Evolutionary conservation across 2,888 invertebrate genomes (phyloP), one percentile per base, ranked within the genome.

Genomic region (Amblyteles armatorius): DNA sequence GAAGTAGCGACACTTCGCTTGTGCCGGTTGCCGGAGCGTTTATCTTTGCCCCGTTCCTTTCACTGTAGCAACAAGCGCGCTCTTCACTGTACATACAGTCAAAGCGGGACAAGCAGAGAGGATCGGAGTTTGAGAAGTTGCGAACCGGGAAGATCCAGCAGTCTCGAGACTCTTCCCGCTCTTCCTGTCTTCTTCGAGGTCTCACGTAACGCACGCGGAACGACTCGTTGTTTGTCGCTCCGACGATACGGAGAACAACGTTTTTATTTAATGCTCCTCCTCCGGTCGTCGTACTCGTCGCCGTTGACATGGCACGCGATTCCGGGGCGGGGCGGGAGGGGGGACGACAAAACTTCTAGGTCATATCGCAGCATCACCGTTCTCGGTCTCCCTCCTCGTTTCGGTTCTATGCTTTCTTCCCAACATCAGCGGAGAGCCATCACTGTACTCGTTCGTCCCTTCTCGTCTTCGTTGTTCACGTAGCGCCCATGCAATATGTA

Each of bases 401-500:
- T 55, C 19, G 7, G 52, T 78, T 57, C 57, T 26, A 40, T 44
- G n/a, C 36, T 78, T 11, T 57, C 55, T 57, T 72, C 40, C 36
- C 63, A 65, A 71, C 82, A 55, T 48, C 73, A 69, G 50, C 71
- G 52, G 76, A 36, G 11, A 69, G 40, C 79, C 57, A 72, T 71
- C 29, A 26, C 48, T n/a, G 60, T 36, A 29, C 63, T 57, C 52
- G 65, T 40, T 74, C 74, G 22, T 55, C 55, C 44, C 72, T 33
- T 76, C 40, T 68, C 73, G 82, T 86, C 84, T 86, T 81, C 82
- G 82, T 83, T 84, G 81, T 85, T 88, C 88, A 89, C 88, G 87
- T 88, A 86, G 82, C 79, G 5, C 55, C 57, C 80, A 86, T 86
- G 86, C 87, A 89, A 89, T 89, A 87, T 87, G 90, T 89, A 89